phyloP scores from a whole-genome alignment of 1,140 invertebrate species.

The Cotesia typhae region DNA sequence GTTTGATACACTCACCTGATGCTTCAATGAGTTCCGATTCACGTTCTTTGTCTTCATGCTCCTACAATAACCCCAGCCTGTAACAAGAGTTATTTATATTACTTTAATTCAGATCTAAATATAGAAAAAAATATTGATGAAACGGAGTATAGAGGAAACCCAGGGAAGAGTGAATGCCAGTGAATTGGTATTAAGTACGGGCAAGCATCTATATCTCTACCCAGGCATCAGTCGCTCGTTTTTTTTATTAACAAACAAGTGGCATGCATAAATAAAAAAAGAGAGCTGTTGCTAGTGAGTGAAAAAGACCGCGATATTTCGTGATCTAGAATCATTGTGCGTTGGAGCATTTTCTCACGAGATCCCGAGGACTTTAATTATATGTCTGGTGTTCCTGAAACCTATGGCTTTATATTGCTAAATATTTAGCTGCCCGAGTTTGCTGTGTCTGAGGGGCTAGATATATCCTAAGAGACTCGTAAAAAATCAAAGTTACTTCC shows the following conservation, averaged over 20 bases:
- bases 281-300: slow-evolving; percentile 32
- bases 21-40: slow-evolving; percentile 38
- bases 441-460: neutral
- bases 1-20: slow-evolving; percentile 42
- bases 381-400: slow-evolving; percentile 63
- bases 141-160: neutral
- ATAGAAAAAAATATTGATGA: slow-evolving; percentile 17
- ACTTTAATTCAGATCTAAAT: slow-evolving; percentile 15
- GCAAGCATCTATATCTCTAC: neutral
- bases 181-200: neutral
- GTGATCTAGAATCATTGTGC: slow-evolving; percentile 58
- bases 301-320: slow-evolving; percentile 44
- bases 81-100: slow-evolving; percentile 5
- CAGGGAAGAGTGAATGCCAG: neutral
- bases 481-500: slow-evolving; percentile 51
- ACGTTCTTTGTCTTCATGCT: slow-evolving; percentile 52
- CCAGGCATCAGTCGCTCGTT: neutral
- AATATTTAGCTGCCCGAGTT: slow-evolving; percentile 46
- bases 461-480: slow-evolving; percentile 23
- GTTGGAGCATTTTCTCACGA: slow-evolving; percentile 59
- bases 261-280: slow-evolving; percentile 20
- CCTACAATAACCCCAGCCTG: slow-evolving; percentile 30
- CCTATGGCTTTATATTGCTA: slow-evolving; percentile 57
- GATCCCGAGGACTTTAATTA: slow-evolving; percentile 59
- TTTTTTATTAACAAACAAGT: slow-evolving; percentile 5